A percentile compares a stretch with the other conserved stretches of the same genome.
Conservation (phyloP, 2,888 invertebrate genomes). For the Leucophenga montana region DNA sequence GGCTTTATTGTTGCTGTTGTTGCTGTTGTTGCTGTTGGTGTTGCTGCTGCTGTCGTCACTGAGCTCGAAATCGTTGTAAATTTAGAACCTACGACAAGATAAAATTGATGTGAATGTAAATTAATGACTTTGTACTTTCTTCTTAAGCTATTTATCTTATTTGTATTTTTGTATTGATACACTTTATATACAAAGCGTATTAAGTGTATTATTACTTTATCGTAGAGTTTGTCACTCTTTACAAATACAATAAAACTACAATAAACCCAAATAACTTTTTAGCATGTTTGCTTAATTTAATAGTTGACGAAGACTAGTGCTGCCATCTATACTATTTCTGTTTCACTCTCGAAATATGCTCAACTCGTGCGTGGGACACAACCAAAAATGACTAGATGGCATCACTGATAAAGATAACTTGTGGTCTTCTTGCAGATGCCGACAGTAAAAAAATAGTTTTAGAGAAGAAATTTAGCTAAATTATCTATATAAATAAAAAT, state of each 20-base stretch:
- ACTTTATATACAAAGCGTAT: too few relatives aligned
- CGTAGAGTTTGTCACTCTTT: constrained; percentile 24
- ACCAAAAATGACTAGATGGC: too few relatives aligned
- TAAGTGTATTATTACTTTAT: constrained; percentile 32
- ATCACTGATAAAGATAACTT: too few relatives aligned
- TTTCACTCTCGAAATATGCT: too few relatives aligned
- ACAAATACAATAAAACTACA: background rate
- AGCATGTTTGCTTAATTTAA: too few relatives aligned
- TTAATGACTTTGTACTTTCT: constrained; percentile 54
- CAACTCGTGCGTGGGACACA: too few relatives aligned
- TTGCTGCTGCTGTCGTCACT: constrained; percentile 21
- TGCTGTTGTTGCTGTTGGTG: constrained; percentile 13
- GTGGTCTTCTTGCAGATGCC: too few relatives aligned
- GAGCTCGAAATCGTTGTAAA: constrained; percentile 21
- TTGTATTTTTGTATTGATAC: background rate
- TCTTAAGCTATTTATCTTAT: background rate
- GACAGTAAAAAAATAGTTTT: too few relatives aligned
- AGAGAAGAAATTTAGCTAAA: too few relatives aligned
- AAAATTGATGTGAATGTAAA: constrained; percentile 50
- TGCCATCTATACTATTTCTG: too few relatives aligned
- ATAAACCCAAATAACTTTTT: background rate
- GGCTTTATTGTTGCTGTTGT: constrained; percentile 19
- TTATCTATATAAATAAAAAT: too few relatives aligned
- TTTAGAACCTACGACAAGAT: constrained; percentile 43
- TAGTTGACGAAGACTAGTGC: too few relatives aligned